Percentiles rank a stretch among this genome's conserved stretches.
These are phyloP conservation scores for Cephus pygmeus DNA, from an alignment of 2,888 invertebrate genomes.

Conservation along the genomic window DNA sequence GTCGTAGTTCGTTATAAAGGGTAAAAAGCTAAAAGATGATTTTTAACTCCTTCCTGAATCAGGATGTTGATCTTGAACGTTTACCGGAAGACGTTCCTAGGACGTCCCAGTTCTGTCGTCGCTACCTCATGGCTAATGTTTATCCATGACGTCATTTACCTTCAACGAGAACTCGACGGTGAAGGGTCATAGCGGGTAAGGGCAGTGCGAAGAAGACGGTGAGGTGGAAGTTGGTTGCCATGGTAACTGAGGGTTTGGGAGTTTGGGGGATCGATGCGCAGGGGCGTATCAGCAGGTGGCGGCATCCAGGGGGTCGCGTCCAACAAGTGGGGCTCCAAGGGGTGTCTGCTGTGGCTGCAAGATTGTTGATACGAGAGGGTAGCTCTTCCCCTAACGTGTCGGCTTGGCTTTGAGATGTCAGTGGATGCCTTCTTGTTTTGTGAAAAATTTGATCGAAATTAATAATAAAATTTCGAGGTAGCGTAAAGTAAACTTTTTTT, in stretches of 20 bases:
- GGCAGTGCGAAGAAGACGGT: constrained; percentile 10
- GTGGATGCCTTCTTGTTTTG: too few relatives aligned
- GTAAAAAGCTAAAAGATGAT: too few relatives aligned
- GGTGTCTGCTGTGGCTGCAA: constrained; percentile 25
- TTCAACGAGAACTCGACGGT: constrained; percentile 25
- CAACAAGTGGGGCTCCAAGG: constrained; percentile 53
- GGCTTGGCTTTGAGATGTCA: background rate
- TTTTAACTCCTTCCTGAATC: too few relatives aligned
- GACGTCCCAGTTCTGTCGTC: constrained; percentile 3
- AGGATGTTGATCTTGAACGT: too few relatives aligned
- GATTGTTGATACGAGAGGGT: constrained; percentile 28
- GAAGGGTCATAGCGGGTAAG: constrained; percentile 15
- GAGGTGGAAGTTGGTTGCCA: constrained; percentile 51
- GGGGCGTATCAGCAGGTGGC: constrained; percentile 64
- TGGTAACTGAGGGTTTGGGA: constrained; percentile 39
- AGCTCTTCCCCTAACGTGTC: background rate
- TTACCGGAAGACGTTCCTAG: too few relatives aligned
- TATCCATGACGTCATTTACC: constrained; percentile 44
- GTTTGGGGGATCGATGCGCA: constrained; percentile 63
- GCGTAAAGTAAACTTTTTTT: too few relatives aligned
- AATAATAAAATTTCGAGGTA: too few relatives aligned
- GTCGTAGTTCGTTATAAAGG: too few relatives aligned
- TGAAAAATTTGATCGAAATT: too few relatives aligned
- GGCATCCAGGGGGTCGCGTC: constrained; percentile 39
- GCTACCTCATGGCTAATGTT: constrained; percentile 41